These are phyloP conservation scores for Dromiciops gliroides DNA, from an alignment of 2,113 vertebrate species.

Conservation along the genomic window DNA sequence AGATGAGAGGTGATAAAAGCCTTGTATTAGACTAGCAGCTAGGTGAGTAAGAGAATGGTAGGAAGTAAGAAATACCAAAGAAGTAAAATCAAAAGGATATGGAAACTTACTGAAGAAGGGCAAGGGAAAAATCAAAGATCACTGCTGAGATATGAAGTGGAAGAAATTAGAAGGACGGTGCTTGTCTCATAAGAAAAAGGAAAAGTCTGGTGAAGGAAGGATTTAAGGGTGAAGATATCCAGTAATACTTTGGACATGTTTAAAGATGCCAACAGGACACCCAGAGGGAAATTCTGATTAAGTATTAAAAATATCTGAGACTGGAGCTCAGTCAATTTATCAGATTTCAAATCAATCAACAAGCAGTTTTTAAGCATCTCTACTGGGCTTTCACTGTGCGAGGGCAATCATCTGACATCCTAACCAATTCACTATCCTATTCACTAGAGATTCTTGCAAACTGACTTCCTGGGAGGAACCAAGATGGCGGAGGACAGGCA, in stretches of 20 bases:
- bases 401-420: not conserved
- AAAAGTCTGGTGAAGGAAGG: not conserved
- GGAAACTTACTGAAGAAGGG: not conserved
- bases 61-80: not conserved
- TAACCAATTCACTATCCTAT: not conserved
- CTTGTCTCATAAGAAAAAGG: not conserved
- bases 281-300: not conserved
- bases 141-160: not conserved
- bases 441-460: not conserved
- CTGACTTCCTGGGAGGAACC: too few relatives aligned
- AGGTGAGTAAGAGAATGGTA: not conserved
- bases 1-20: not conserved
- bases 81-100: not conserved
- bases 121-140: not conserved
- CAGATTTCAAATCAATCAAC: not conserved
- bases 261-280: not conserved
- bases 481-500: too few relatives aligned
- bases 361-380: not conserved
- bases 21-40: not conserved
- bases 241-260: not conserved
- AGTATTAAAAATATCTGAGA: not conserved
- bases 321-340: not conserved
- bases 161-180: not conserved
- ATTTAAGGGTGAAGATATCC: not conserved
- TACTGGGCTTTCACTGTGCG: not conserved